Base-by-base conservation (phyloP, 2,888 invertebrate species). In the Cenopis cana region DNA sequence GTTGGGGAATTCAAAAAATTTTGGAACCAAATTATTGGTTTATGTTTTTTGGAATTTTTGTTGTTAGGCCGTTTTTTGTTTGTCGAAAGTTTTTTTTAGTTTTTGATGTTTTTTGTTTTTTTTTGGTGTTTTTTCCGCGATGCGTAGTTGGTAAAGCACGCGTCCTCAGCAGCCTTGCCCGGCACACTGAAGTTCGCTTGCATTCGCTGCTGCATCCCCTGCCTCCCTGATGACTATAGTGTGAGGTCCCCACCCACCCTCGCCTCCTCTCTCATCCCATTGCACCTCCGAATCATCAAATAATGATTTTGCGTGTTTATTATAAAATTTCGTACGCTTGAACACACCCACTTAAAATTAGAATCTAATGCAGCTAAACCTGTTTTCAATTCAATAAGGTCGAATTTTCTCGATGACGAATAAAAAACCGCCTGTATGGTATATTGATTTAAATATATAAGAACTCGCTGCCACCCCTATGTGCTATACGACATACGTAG, bases 251-350 rank as follows among this genome's bases (percentile, higher is more conserved):
- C 80, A 82, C 77, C 73, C 77, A 80, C 74, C 83, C 81, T 76
- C 62, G 67, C 76, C 76, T 76, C 81, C 81, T 77, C 61, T 70
- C 90, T 83, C 89, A 85, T 83, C 83, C 90, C 88, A 85, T 87
- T 87, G 87, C 84, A 82, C 90, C 90, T 84, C 88, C 86, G 84
- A 91, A 92, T 93, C 93, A 93, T 93, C 93, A 91, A 92, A 91
- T 93, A 93, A 93, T 93, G 90, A 93, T 93, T 92, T 91, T 86
- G 85, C 85, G 85, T 88, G 88, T 89, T 90, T 89, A 91, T 89
- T 86, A 92, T 92, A 90, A 92, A 93, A 91, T 86, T 82, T 73
- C 72, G 41, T 18, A 24, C 18, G 50, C 18, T 66, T 12, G 46
- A 69, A 33, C 68, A 62, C 55, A 41, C 61, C 62, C 62, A 56